Percentiles rank a stretch among this genome's conserved stretches.
These are phyloP conservation scores for Euplexia lucipara DNA, from an alignment of 2,888 invertebrate genomes.

Conservation along the genomic window DNA sequence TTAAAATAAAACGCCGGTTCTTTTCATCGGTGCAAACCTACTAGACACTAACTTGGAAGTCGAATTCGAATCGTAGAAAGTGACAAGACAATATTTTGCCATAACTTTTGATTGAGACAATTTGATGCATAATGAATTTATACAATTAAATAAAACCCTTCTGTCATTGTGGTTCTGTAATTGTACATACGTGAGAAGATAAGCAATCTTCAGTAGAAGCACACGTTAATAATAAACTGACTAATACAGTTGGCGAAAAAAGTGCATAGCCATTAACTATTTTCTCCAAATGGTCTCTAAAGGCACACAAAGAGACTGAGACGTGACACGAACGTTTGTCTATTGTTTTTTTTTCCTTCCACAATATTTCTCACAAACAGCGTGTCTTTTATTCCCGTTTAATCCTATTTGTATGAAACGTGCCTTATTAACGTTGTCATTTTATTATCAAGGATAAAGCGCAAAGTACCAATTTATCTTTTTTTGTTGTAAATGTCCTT, in stretches of 20 bases:
- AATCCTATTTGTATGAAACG: not conserved
- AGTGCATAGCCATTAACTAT: not conserved
- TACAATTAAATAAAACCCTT: not conserved
- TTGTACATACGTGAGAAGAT: not conserved
- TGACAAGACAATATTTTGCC: not conserved
- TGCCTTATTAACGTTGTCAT: not conserved
- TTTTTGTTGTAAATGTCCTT: not conserved
- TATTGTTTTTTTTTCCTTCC: conserved; percentile 4
- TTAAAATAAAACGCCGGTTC: too few relatives aligned
- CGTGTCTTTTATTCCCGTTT: not conserved
- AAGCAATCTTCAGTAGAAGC: conserved; percentile 2
- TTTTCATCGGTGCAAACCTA: too few relatives aligned
- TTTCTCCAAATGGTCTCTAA: not conserved
- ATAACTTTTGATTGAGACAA: too few relatives aligned
- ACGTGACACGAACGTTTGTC: not conserved
- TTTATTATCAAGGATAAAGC: not conserved
- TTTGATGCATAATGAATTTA: too few relatives aligned
- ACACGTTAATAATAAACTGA: too few relatives aligned
- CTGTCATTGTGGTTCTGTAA: not conserved
- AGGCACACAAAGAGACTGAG: not conserved
- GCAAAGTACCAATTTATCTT: not conserved
- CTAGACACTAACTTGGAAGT: too few relatives aligned
- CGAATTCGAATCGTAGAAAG: too few relatives aligned
- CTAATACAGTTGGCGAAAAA: too few relatives aligned
- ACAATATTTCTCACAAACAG: conserved; percentile 10